Evolutionary conservation across 1,140 invertebrate species (phyloP).

Genomic region (Drosophila funebris): DNA sequence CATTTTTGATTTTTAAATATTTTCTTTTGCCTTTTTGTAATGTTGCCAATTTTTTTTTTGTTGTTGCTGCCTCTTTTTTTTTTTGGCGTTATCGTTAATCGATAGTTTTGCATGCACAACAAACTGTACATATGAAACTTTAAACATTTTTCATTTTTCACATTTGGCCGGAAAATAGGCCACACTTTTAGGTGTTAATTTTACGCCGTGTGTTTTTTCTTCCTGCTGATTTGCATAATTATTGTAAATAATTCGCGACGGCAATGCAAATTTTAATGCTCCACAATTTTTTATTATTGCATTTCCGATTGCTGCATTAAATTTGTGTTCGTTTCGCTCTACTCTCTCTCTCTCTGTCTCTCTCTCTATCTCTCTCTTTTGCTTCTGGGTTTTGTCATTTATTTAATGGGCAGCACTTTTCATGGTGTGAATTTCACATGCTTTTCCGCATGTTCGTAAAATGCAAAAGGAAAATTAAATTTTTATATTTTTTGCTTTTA

Average conservation of each 20-base stretch:
- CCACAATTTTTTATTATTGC: constrained; percentile 3
- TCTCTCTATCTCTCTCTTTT: background rate
- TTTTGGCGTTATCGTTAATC: constrained; percentile 39
- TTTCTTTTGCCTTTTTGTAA: constrained; percentile 33
- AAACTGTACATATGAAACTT: constrained; percentile 23
- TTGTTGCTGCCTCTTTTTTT: constrained; percentile 32
- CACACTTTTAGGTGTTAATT: constrained; percentile 41
- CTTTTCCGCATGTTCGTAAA: background rate
- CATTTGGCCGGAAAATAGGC: constrained; percentile 29
- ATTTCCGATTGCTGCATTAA: constrained; percentile 28
- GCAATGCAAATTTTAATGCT: constrained; percentile 42
- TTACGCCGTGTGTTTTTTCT: constrained; percentile 19
- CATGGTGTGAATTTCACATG: constrained; percentile 25
- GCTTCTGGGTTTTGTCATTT: background rate
- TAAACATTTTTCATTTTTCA: constrained; percentile 9
- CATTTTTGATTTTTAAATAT: constrained; percentile 25
- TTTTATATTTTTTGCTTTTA: background rate
- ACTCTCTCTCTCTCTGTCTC: background rate
- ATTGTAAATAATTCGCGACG: constrained; percentile 37
- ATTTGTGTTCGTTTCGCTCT: constrained; percentile 1
- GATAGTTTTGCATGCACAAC: constrained; percentile 44
- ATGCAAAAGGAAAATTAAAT: background rate
- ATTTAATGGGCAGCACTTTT: constrained; percentile 19
- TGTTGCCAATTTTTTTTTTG: constrained; percentile 33
- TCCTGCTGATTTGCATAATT: constrained; percentile 28